Evolutionary conservation across 2,113 vertebrate genomes (phyloP).

Genomic region (Protomyctophum bolini): DNA sequence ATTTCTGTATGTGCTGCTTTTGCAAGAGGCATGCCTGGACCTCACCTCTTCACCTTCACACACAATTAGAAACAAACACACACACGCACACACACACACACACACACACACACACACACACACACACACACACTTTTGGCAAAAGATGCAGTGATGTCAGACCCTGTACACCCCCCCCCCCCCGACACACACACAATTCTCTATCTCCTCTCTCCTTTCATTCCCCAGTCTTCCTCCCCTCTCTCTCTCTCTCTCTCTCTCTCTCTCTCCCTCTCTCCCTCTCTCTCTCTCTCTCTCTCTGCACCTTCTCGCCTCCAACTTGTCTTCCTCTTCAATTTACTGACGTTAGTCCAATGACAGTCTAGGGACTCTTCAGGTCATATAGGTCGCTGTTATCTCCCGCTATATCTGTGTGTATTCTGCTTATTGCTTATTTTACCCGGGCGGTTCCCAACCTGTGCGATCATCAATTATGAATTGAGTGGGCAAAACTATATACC

Average conservation of each 20-base stretch:
- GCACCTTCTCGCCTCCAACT: background rate
- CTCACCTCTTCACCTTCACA: slow-evolving; percentile 67
- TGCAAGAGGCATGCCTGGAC: slow-evolving; percentile 49
- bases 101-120: slow-evolving; percentile 29
- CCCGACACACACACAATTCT: slow-evolving; percentile 17
- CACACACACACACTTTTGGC: too few species aligned
- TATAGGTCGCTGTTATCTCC: too few species aligned
- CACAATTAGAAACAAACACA: too few species aligned
- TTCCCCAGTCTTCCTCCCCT: slow-evolving; percentile 5
- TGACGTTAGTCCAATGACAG: too few species aligned
- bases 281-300: background rate
- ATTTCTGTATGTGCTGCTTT: slow-evolving; percentile 64
- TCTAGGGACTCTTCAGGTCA: too few species aligned
- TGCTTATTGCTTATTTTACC: too few species aligned
- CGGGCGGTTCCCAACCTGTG: too few species aligned
- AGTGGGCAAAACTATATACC: too few species aligned
- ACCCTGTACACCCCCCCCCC: too few species aligned
- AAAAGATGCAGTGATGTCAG: slow-evolving; percentile 55
- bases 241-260: background rate
- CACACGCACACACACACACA: slow-evolving; percentile 50
- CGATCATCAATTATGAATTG: too few species aligned
- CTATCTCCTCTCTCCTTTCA: slow-evolving; percentile 21
- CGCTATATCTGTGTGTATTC: too few species aligned
- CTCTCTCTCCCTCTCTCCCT: background rate
- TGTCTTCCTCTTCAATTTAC: background rate